Evolutionary conservation across 2,113 vertebrate genomes (phyloP).

Genomic region (Beaufortia kweichowensis): DNA sequence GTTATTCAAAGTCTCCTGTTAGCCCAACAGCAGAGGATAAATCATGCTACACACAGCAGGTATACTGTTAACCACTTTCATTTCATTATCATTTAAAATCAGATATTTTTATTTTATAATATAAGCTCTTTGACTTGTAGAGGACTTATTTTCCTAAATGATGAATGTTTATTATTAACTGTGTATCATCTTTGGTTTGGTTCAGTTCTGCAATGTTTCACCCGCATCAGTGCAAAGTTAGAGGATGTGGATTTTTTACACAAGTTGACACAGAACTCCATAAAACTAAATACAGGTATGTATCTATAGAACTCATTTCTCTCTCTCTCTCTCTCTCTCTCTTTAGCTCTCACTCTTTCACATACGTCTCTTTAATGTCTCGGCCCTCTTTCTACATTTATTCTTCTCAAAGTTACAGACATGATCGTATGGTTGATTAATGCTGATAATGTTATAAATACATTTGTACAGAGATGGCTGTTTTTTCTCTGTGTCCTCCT

Average conservation of each 20-base stretch:
- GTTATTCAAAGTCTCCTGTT: no score
- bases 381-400: not conserved
- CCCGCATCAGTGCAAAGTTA: no score
- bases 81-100: no score
- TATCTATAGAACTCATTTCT: not conserved
- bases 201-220: no score
- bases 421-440: conserved; percentile 31
- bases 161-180: not conserved
- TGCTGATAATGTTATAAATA: conserved; percentile 63
- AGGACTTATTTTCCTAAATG: not conserved
- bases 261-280: not conserved
- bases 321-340: not conserved
- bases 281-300: not conserved
- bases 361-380: not conserved
- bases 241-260: no score
- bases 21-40: no score
- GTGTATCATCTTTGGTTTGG: not conserved
- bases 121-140: not conserved
- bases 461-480: conserved; percentile 69
- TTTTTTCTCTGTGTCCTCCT: conserved; percentile 59
- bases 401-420: not conserved
- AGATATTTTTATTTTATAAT: no score
- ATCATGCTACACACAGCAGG: no score
- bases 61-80: no score
- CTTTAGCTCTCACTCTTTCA: not conserved